Evolutionary conservation across 2,797 vertebrate species (phyloP).

Genomic region (Astyanax mexicanus): DNA sequence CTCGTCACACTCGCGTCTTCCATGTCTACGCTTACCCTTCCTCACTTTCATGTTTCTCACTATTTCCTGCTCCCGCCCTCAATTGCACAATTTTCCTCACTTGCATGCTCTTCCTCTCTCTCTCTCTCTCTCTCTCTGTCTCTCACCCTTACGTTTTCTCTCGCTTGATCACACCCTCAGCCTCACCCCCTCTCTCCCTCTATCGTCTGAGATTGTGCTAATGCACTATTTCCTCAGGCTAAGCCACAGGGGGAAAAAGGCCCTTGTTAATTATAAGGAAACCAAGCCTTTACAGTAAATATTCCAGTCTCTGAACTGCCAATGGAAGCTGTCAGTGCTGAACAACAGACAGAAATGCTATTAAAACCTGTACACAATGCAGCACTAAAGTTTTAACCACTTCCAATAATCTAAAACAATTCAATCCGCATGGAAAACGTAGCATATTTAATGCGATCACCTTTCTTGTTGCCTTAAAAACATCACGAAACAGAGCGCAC

Average conservation of each 20-base stretch:
- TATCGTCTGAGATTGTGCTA: slow-evolving; percentile 16
- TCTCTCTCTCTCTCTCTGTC: slow-evolving; percentile 10
- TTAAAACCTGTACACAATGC: background rate
- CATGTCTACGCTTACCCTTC: slow-evolving; percentile 4
- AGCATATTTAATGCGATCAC: background rate
- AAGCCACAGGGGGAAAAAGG: slow-evolving; percentile 19
- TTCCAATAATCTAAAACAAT: slow-evolving; percentile 1
- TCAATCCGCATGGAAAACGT: background rate
- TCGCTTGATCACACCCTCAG: background rate
- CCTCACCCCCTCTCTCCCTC: background rate
- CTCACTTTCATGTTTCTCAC: slow-evolving; percentile 3
- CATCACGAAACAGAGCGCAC: slow-evolving; percentile 54
- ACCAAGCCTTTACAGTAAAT: slow-evolving; percentile 38
- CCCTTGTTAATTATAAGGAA: slow-evolving; percentile 52
- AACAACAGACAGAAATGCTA: slow-evolving; percentile 36
- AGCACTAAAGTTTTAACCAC: slow-evolving; percentile 6
- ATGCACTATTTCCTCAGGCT: slow-evolving; percentile 41
- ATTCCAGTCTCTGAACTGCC: slow-evolving; percentile 7
- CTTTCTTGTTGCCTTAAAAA: slow-evolving; percentile 38
- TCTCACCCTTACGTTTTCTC: slow-evolving; percentile 1
- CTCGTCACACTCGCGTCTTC: background rate
- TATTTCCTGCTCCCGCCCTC: slow-evolving; percentile 8
- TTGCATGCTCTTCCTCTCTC: slow-evolving; percentile 14
- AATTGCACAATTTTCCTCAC: background rate
- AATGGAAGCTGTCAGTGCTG: slow-evolving; percentile 39